Conservation (phyloP, 2,113 vertebrate genomes). For the Larimichthys crocea region DNA sequence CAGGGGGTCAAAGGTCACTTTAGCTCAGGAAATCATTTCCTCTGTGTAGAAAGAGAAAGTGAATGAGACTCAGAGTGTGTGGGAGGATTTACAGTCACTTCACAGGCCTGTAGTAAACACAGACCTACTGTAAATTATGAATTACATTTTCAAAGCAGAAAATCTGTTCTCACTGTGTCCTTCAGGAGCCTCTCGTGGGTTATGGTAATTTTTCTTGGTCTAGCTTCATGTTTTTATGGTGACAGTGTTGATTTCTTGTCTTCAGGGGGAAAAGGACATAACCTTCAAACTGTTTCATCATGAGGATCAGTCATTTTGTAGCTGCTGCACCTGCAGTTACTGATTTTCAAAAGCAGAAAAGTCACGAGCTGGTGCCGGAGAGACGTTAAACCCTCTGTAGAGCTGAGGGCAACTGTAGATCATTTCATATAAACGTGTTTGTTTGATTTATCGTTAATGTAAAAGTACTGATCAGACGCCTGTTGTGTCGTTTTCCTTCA, state of each 20-base stretch:
- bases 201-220: neutral
- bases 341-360: too few species aligned
- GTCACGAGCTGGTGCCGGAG: too few species aligned
- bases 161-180: neutral
- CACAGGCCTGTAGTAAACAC: too few species aligned
- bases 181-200: too few species aligned
- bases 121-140: neutral
- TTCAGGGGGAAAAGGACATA: too few species aligned
- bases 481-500: neutral
- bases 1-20: slow-evolving; percentile 33
- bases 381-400: too few species aligned
- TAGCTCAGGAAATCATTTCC: neutral
- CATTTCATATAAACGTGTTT: too few species aligned
- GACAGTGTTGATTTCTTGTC: neutral
- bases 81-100: neutral
- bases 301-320: too few species aligned
- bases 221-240: neutral
- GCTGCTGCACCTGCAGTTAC: too few species aligned
- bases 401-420: neutral
- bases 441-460: too few species aligned
- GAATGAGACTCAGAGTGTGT: neutral
- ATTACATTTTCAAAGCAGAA: too few species aligned
- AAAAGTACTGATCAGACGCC: neutral
- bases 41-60: slow-evolving; percentile 1
- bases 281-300: too few species aligned